Conservation (phyloP, 2,797 vertebrate genomes). For the Periparus ater region DNA sequence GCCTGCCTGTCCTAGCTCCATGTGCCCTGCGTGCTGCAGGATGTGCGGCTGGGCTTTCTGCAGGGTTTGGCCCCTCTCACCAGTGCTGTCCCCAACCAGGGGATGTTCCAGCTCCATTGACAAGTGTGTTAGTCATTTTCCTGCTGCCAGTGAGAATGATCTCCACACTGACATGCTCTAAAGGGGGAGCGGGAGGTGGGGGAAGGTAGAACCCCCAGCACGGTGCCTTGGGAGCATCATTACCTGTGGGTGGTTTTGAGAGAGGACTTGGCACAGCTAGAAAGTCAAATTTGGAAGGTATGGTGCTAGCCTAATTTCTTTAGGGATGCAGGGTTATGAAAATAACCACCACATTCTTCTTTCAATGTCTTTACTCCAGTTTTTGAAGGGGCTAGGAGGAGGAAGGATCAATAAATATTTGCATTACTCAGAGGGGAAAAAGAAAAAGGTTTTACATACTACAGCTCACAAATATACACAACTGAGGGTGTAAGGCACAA, state of each 20-base stretch:
- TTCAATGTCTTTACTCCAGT: conserved; percentile 80
- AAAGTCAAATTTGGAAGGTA: conserved; percentile 72
- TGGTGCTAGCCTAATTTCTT: conserved; percentile 53
- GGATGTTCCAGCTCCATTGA: conserved; percentile 68
- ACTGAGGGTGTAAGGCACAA: conserved; percentile 99
- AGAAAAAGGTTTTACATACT: conserved; percentile 67
- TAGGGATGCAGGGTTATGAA: conserved; percentile 77
- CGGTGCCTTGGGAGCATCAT: conserved; percentile 76
- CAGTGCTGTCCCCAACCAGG: conserved; percentile 32
- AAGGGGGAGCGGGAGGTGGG: neutral
- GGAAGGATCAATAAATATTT: conserved; percentile 77
- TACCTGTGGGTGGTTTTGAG: conserved; percentile 73
- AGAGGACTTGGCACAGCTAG: conserved; percentile 87
- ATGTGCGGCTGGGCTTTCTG: neutral
- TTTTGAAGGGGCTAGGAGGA: conserved; percentile 54
- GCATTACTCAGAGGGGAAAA: conserved; percentile 72
- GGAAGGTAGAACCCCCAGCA: conserved; percentile 70
- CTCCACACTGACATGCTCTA: conserved; percentile 31
- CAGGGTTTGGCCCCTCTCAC: conserved; percentile 11
- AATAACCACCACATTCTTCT: conserved; percentile 84
- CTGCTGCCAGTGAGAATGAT: conserved; percentile 9
- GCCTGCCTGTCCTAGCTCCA: conserved; percentile 81
- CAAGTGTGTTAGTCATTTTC: neutral
- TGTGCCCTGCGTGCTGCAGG: neutral
- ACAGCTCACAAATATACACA: conserved; percentile 94